Conservation (phyloP, 2,888 invertebrate genomes). For the Trissolcus brochymenae region DNA sequence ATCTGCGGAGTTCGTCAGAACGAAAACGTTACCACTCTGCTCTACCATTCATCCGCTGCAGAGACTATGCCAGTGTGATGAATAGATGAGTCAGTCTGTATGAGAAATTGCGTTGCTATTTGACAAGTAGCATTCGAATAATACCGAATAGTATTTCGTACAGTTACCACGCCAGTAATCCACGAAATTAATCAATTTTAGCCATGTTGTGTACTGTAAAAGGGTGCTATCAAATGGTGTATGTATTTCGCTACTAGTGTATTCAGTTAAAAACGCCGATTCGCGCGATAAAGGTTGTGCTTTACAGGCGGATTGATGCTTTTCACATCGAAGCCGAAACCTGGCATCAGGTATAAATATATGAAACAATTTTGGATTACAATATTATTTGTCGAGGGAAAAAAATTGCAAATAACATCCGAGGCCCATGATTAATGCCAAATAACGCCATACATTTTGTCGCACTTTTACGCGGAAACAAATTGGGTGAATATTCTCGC, state of each 20-base stretch:
- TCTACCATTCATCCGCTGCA: slow-evolving; percentile 47
- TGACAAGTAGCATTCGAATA: slow-evolving; percentile 56
- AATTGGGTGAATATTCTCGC: slow-evolving; percentile 19
- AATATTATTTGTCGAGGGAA: not conserved
- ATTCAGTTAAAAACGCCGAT: slow-evolving; percentile 47
- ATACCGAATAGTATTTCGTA: slow-evolving; percentile 44
- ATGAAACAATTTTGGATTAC: slow-evolving; percentile 12
- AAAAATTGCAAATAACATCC: not conserved
- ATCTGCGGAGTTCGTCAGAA: slow-evolving; percentile 50
- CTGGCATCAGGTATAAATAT: not conserved
- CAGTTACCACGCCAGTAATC: slow-evolving; percentile 45
- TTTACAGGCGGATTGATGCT: slow-evolving; percentile 13
- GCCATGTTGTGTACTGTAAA: slow-evolving; percentile 21
- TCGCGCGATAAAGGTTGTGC: slow-evolving; percentile 1
- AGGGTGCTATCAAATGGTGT: slow-evolving; percentile 27
- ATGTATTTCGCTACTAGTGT: slow-evolving; percentile 41
- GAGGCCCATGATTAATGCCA: too few species aligned
- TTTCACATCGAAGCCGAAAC: slow-evolving; percentile 12
- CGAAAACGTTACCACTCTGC: slow-evolving; percentile 46
- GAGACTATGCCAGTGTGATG: slow-evolving; percentile 52
- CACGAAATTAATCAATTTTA: slow-evolving; percentile 54
- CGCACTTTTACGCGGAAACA: slow-evolving; percentile 7
- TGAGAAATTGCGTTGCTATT: slow-evolving; percentile 54
- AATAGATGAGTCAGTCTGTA: slow-evolving; percentile 51
- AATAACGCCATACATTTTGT: too few species aligned